These are phyloP conservation scores for Homarus gammarus DNA, from an alignment of 2,888 invertebrate species.

Conservation along the genomic window DNA sequence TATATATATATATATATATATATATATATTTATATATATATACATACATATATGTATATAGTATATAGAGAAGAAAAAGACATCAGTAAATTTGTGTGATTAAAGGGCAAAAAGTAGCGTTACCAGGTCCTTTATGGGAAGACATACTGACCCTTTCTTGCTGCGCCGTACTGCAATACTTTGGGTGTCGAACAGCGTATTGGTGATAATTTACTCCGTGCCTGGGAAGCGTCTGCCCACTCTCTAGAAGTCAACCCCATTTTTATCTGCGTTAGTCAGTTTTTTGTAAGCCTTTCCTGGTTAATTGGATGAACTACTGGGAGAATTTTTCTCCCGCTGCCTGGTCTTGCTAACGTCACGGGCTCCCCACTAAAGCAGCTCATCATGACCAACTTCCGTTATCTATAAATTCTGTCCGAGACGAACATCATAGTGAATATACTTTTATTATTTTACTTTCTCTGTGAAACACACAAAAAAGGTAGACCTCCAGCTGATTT, in stretches of 20 bases:
- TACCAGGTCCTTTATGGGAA: background rate
- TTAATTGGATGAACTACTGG: too few species aligned
- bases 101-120: background rate
- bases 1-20: background rate
- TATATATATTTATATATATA: conserved; percentile 17
- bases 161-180: background rate
- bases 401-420: too few species aligned
- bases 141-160: background rate
- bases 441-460: too few species aligned
- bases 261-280: too few species aligned
- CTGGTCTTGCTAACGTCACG: too few species aligned
- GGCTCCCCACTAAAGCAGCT: too few species aligned
- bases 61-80: background rate
- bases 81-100: background rate
- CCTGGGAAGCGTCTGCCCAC: background rate
- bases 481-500: too few species aligned
- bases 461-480: too few species aligned
- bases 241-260: background rate
- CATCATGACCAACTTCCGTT: too few species aligned
- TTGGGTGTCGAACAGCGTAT: background rate
- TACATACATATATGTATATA: conserved; percentile 12
- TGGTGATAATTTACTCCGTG: background rate
- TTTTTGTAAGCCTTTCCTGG: too few species aligned
- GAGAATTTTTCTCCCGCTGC: too few species aligned
- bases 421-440: too few species aligned